phyloP scores from a whole-genome alignment of 1,140 invertebrate species.

The Saccostrea echinata region DNA sequence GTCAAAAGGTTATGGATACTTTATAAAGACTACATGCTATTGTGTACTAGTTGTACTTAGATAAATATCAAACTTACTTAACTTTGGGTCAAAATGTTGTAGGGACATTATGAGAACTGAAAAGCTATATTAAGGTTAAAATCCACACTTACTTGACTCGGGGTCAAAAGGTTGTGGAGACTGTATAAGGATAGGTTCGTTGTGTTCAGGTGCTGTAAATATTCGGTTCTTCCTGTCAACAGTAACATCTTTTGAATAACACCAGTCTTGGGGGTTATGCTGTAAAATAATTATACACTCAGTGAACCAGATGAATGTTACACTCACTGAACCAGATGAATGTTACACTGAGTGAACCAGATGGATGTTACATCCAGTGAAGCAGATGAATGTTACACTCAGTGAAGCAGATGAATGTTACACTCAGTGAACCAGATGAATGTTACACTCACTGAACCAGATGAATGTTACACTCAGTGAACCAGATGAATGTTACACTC shows the following conservation, averaged over 20 bases:
- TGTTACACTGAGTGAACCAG: no score
- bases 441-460: no score
- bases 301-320: slow-evolving; percentile 48
- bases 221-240: slow-evolving; percentile 62
- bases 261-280: slow-evolving; percentile 68
- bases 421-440: no score
- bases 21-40: background rate
- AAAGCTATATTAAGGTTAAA: background rate
- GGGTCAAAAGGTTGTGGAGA: background rate
- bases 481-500: slow-evolving; percentile 54
- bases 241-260: slow-evolving; percentile 65
- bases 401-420: no score
- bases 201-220: slow-evolving; percentile 47
- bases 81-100: background rate
- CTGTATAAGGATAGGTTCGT: slow-evolving; percentile 44
- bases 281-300: slow-evolving; percentile 37
- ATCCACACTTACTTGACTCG: background rate
- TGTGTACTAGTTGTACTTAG: no score
- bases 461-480: no score
- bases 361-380: no score
- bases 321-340: background rate
- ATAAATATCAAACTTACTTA: background rate
- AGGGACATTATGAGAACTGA: background rate
- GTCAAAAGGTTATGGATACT: background rate
- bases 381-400: no score